These are phyloP conservation scores for Drosophila percnosoma DNA, from an alignment of 2,888 invertebrate species.

Conservation along the genomic window DNA sequence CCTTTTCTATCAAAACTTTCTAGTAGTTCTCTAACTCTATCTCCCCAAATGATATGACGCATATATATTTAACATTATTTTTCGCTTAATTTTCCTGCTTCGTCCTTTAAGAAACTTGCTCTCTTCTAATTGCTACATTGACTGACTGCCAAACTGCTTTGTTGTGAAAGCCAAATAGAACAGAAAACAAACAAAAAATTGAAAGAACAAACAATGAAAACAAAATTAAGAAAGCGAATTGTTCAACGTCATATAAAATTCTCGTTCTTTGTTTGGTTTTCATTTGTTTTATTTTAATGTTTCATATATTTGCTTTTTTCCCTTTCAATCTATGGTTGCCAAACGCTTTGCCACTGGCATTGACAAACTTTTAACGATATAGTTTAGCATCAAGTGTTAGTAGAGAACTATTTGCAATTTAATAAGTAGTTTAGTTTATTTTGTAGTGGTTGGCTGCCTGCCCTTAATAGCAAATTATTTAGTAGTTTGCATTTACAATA, in stretches of 20 bases:
- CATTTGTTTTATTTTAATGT: slow-evolving; percentile 11
- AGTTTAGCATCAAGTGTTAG: slow-evolving; percentile 48
- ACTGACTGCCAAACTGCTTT: slow-evolving; percentile 83
- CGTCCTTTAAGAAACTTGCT: slow-evolving; percentile 32
- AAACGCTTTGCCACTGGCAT: slow-evolving; percentile 53
- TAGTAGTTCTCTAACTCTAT: slow-evolving; percentile 23
- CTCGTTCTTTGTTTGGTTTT: slow-evolving; percentile 20
- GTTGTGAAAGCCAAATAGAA: slow-evolving; percentile 57
- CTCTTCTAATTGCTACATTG: slow-evolving; percentile 65
- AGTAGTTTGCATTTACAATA: slow-evolving; percentile 45
- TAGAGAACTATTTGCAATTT: slow-evolving; percentile 57
- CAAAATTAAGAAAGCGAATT: slow-evolving; percentile 28
- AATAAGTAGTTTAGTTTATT: slow-evolving; percentile 46
- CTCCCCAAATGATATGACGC: slow-evolving; percentile 14
- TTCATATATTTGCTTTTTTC: slow-evolving; percentile 35
- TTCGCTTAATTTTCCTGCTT: slow-evolving; percentile 36
- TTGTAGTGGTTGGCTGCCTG: slow-evolving; percentile 47
- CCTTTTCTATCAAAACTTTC: slow-evolving; percentile 18
- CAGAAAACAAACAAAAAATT: slow-evolving; percentile 1
- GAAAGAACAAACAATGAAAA: slow-evolving; percentile 13
- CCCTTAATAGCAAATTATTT: slow-evolving; percentile 27
- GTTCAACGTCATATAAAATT: slow-evolving; percentile 20
- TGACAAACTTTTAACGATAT: slow-evolving; percentile 50
- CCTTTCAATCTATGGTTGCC: slow-evolving; percentile 44
- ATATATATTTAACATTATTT: slow-evolving; percentile 31